phyloP scores from a whole-genome alignment of 2,888 invertebrate species.

The Tanypteryx hageni region DNA sequence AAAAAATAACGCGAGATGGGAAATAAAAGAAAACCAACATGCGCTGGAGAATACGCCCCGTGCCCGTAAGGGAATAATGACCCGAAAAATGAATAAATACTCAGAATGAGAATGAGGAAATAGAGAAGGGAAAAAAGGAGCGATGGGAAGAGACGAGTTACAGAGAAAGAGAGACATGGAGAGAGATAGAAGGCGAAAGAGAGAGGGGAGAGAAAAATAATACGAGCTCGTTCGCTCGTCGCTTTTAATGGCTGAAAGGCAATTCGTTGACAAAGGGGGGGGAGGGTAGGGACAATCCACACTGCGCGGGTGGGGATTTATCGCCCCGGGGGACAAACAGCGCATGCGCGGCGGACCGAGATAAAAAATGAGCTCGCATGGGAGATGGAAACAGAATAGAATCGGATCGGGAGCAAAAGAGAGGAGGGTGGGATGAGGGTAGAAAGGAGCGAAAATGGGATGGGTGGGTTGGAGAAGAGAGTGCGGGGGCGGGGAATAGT shows the following conservation, averaged over 20 bases:
- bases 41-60: neutral
- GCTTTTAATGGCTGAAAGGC: slow-evolving; percentile 64
- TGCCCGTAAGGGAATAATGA: slow-evolving; percentile 38
- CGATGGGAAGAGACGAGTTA: neutral
- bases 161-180: neutral
- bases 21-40: neutral
- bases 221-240: slow-evolving; percentile 49
- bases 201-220: slow-evolving; percentile 18
- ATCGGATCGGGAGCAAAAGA: neutral
- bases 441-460: neutral
- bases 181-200: neutral
- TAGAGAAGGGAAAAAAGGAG: neutral
- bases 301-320: slow-evolving; percentile 51
- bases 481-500: neutral
- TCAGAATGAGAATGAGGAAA: neutral
- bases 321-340: slow-evolving; percentile 10
- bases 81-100: slow-evolving; percentile 47
- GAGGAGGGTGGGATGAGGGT: neutral
- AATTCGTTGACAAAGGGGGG: slow-evolving; percentile 59
- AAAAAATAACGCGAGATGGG: neutral
- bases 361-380: slow-evolving; percentile 59
- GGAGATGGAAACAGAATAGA: slow-evolving; percentile 59
- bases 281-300: slow-evolving; percentile 54
- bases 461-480: neutral
- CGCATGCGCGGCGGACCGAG: slow-evolving; percentile 56